Base-by-base conservation (phyloP, 2,797 vertebrate genomes). In the Hydrolagus colliei region DNA sequence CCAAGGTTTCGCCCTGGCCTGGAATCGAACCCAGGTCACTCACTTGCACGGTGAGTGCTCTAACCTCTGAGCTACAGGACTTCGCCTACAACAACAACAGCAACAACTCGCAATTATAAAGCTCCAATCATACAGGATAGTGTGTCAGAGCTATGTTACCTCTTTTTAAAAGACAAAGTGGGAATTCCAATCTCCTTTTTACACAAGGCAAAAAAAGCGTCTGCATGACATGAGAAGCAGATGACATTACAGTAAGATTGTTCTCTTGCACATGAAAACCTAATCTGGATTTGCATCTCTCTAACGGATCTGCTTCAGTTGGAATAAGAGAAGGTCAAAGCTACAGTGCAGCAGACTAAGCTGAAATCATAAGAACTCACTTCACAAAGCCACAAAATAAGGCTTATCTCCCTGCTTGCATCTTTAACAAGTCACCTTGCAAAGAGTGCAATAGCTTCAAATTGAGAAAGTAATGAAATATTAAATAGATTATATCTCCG, bases 401-500 rank as follows among this genome's bases (percentile, higher is more conserved):
- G 41, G 74, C 16, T 76, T n/a, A 77, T 61, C 20, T 52, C 75
- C 11, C 4, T 59, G 75, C 9, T 18, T 18, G 41, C 74, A 11
- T 20, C 18, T 59, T 76, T 76, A 59, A 76, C 74, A 77, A 61
- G 18, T 77, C 16, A n/a, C 75, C 75, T 77, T 77, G 41, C 75
- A n/a, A 77, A 77, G 20, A 61, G 75, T 52, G 73, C 35, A 75
- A 18, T 75, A 41, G 73, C 52, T 77, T 59, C 75, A 77, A 77
- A 77, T 61, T 20, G 75, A 77, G 20, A 77, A 61, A 77, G 68
- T 9, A 61, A n/a, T 77, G 12, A n/a, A 61, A 61, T 77, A 61
- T 77, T 77, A n/a, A 76, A n/a, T 9, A 77, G 75, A 61, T 77
- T 61, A 77, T 52, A 61, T 77, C 41, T 77, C 75, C 61, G 61